A percentile compares a stretch with the other conserved stretches of the same genome.
phyloP scores from a whole-genome alignment of 2,888 invertebrate genomes.

The Tanytarsus gracilentus region DNA sequence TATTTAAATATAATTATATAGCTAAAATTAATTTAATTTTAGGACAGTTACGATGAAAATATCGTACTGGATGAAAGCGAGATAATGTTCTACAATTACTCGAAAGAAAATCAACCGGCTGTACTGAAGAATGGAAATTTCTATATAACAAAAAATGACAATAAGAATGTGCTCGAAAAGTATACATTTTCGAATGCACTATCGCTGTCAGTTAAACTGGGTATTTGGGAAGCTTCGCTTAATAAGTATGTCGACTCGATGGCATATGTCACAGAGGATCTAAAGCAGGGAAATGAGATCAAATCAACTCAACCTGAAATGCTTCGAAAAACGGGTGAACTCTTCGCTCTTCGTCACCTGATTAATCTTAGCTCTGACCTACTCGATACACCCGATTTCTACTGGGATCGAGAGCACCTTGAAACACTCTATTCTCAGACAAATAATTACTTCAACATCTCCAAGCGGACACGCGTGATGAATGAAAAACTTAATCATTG shows the following conservation, averaged over 20 bases:
- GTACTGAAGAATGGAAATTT: slow-evolving; percentile 40
- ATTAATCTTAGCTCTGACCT: slow-evolving; percentile 91
- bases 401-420: slow-evolving; percentile 91
- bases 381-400: slow-evolving; percentile 92
- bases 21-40: neutral
- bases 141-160: slow-evolving; percentile 43
- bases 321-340: slow-evolving; percentile 71
- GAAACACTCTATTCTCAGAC: slow-evolving; percentile 77
- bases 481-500: slow-evolving; percentile 94
- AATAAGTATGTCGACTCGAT: slow-evolving; percentile 77
- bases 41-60: slow-evolving; percentile 37
- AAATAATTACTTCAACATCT: slow-evolving; percentile 74
- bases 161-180: slow-evolving; percentile 64
- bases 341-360: slow-evolving; percentile 78
- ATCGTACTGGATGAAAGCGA: slow-evolving; percentile 72
- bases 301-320: slow-evolving; percentile 51
- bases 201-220: slow-evolving; percentile 85
- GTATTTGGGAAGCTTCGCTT: slow-evolving; percentile 85
- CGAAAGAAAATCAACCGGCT: slow-evolving; percentile 45
- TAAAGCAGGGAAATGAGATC: slow-evolving; percentile 66
- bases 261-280: slow-evolving; percentile 65
- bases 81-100: slow-evolving; percentile 69
- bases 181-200: slow-evolving; percentile 93
- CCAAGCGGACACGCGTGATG: slow-evolving; percentile 78
- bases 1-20: neutral